Evolutionary conservation across 1,140 invertebrate genomes (phyloP).

Genomic region (Gonioctena quinquepunctata): DNA sequence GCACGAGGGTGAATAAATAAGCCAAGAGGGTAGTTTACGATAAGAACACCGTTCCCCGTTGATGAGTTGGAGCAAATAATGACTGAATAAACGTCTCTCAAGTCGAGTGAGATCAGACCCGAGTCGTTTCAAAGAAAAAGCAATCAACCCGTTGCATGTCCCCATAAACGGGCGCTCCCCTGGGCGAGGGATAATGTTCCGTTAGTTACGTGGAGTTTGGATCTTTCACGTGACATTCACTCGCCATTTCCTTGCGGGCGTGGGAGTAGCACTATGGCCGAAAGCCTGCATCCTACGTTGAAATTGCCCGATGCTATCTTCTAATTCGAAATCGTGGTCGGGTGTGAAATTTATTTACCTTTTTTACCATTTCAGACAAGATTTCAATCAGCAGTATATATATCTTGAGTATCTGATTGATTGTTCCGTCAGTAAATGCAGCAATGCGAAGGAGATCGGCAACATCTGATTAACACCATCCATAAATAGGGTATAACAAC

Average conservation of each 20-base stretch:
- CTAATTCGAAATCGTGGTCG: background rate
- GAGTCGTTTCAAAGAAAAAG: slow-evolving; percentile 20
- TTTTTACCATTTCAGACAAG: too few relatives aligned
- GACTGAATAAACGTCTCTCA: slow-evolving; percentile 16
- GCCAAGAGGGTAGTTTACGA: background rate
- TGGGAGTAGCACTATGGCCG: background rate
- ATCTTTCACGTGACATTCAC: background rate
- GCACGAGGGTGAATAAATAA: slow-evolving; percentile 16
- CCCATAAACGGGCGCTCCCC: slow-evolving; percentile 29
- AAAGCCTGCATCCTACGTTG: too few relatives aligned
- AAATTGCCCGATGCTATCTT: too few relatives aligned
- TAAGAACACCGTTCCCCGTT: slow-evolving; percentile 6
- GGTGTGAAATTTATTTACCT: too few relatives aligned
- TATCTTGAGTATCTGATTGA: too few relatives aligned
- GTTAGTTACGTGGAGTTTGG: background rate
- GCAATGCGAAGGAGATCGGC: too few relatives aligned
- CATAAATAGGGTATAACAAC: too few relatives aligned
- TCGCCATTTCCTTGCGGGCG: background rate
- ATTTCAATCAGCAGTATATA: too few relatives aligned
- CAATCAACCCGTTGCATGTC: slow-evolving; percentile 42
- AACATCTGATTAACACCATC: too few relatives aligned
- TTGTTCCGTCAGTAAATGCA: too few relatives aligned
- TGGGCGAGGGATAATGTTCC: background rate
- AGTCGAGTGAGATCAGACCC: slow-evolving; percentile 8
- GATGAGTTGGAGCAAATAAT: slow-evolving; percentile 18